These are phyloP conservation scores for Psilanteris sp. DNA, from an alignment of 1,140 invertebrate species.

Conservation along the genomic window DNA sequence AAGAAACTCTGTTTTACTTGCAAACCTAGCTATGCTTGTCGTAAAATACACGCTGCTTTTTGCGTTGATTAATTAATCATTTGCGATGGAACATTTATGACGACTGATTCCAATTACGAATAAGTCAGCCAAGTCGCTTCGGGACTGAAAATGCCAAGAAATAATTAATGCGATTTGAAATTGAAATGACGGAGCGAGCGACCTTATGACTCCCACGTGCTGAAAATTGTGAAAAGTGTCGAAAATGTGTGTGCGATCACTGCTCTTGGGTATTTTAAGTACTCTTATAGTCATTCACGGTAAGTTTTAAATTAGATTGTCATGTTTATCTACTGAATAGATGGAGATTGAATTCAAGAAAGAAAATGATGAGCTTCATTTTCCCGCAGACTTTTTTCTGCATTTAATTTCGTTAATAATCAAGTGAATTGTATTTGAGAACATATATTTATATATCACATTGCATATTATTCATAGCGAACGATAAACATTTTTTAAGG, in stretches of 20 bases:
- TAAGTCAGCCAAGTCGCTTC: constrained; percentile 27
- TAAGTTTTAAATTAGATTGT: constrained; percentile 62
- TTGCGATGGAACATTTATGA: constrained; percentile 57
- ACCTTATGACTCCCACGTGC: constrained; percentile 47
- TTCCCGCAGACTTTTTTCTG: too few species aligned
- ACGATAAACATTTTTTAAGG: too few species aligned
- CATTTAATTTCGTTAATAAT: too few species aligned
- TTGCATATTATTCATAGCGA: too few species aligned
- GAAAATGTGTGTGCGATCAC: constrained; percentile 69
- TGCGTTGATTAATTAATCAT: constrained; percentile 34
- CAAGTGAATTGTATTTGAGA: too few species aligned
- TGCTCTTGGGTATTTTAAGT: constrained; percentile 69
- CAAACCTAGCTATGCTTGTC: not conserved
- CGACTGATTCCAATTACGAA: constrained; percentile 35
- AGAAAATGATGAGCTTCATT: constrained; percentile 26
- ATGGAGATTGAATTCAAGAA: constrained; percentile 19
- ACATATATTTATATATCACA: too few species aligned
- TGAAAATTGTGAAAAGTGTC: constrained; percentile 55
- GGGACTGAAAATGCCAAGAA: constrained; percentile 30
- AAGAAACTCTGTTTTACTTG: not conserved
- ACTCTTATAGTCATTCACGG: constrained; percentile 69
- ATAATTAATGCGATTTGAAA: constrained; percentile 56
- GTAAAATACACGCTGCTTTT: constrained; percentile 9
- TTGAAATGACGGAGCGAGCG: constrained; percentile 50
- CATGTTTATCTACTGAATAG: constrained; percentile 5